A percentile compares a stretch with the other conserved stretches of the same genome.
Conservation (phyloP, 2,888 invertebrate species). For the Shargacucullia verbasci region DNA sequence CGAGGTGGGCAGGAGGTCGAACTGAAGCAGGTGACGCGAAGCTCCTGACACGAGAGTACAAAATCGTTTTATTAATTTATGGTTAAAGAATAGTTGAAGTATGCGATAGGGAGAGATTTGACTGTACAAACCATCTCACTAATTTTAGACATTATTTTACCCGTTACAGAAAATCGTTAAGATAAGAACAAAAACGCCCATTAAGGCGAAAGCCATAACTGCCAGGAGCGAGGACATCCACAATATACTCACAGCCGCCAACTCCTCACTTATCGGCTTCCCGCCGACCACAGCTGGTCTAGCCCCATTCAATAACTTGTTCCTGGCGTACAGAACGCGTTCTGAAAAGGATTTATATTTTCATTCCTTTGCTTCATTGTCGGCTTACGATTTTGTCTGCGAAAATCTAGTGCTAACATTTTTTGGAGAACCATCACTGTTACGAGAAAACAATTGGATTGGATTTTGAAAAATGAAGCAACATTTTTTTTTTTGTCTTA, state of each 20-base stretch:
- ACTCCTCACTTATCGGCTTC: conserved; percentile 90
- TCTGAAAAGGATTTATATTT: conserved; percentile 81
- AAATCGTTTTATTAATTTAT: too few relatives aligned
- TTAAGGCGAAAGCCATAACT: conserved; percentile 1
- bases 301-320: conserved; percentile 81
- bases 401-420: not conserved
- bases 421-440: not conserved
- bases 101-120: too few relatives aligned
- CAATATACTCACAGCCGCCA: conserved; percentile 89
- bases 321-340: conserved; percentile 90
- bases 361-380: conserved; percentile 44
- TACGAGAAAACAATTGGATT: conserved; percentile 1
- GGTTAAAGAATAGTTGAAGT: too few relatives aligned
- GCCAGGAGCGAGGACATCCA: conserved; percentile 18
- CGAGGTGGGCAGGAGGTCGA: conserved; percentile 91
- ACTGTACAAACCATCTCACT: too few relatives aligned
- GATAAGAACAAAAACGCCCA: not conserved
- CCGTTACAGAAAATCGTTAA: too few relatives aligned
- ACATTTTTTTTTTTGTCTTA: too few relatives aligned
- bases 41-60: conserved; percentile 79
- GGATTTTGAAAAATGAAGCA: not conserved
- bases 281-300: conserved; percentile 90
- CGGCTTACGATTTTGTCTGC: conserved; percentile 36
- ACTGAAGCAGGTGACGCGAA: conserved; percentile 91
- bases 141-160: too few relatives aligned